A percentile compares a stretch with the other conserved stretches of the same genome.
phyloP scores from a whole-genome alignment of 2,113 vertebrate species.

The Callocephalon fimbriatum region DNA sequence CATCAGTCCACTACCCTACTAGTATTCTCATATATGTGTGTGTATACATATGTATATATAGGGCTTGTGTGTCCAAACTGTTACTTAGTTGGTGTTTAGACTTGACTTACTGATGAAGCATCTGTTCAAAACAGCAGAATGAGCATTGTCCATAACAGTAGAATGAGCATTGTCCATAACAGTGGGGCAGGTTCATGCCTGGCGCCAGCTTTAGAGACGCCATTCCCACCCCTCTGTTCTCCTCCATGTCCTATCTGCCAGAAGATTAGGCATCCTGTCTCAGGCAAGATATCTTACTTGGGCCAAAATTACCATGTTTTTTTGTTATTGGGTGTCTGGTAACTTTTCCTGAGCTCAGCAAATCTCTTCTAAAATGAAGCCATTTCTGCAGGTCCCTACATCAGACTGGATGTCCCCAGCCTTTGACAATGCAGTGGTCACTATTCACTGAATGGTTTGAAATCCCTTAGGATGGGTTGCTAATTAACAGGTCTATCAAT shows the following conservation, averaged over 20 bases:
- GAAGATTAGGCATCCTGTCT: neutral
- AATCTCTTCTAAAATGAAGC: neutral
- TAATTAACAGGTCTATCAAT: neutral
- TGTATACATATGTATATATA: no score
- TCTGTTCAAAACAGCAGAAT: neutral
- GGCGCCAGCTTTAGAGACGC: neutral
- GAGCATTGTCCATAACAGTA: fast-evolving
- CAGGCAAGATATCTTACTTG: neutral
- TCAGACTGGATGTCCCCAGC: neutral
- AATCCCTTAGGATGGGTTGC: neutral
- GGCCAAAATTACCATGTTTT: neutral
- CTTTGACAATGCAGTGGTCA: neutral
- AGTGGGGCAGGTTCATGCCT: fast-evolving
- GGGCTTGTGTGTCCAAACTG: neutral
- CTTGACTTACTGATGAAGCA: neutral
- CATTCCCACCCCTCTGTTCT: no score
- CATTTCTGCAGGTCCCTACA: neutral
- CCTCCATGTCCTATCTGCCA: fast-evolving
- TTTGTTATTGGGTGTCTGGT: neutral
- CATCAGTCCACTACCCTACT: fast-evolving
- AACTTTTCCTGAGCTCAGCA: neutral
- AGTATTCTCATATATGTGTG: neutral
- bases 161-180: no score
- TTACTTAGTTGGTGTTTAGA: neutral
- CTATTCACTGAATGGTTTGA: neutral